Evolutionary conservation across 2,888 invertebrate species (phyloP).

Genomic region (Metopia argyrocephala): DNA sequence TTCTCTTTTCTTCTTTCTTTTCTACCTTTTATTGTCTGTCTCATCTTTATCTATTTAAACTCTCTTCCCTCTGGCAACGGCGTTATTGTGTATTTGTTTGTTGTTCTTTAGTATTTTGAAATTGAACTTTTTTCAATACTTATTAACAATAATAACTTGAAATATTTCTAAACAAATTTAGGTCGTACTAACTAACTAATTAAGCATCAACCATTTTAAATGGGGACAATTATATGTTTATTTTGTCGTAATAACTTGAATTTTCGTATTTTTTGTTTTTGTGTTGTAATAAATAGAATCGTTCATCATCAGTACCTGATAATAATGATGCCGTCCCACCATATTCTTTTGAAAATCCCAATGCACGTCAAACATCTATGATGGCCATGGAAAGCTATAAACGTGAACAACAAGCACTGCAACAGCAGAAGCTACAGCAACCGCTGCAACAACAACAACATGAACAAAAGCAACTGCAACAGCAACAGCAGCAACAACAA

Average conservation of each 20-base stretch:
- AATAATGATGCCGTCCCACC: slow-evolving; percentile 77
- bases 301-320: slow-evolving; percentile 75
- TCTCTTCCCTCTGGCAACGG: not conserved
- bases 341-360: slow-evolving; percentile 76
- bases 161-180: no score
- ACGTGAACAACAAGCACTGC: slow-evolving; percentile 73
- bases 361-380: slow-evolving; percentile 76
- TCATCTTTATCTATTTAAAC: not conserved
- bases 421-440: slow-evolving; percentile 67
- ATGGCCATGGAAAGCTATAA: slow-evolving; percentile 77
- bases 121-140: no score
- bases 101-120: no score
- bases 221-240: no score
- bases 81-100: no score
- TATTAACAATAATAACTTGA: no score
- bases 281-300: slow-evolving; percentile 68
- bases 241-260: slow-evolving; percentile 7
- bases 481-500: slow-evolving; percentile 66
- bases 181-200: no score
- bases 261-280: slow-evolving; percentile 19
- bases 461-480: slow-evolving; percentile 65
- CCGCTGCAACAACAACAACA: no score
- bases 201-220: no score
- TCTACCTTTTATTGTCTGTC: not conserved
- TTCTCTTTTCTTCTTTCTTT: not conserved